These are phyloP conservation scores for Natrix natrix DNA, from an alignment of 2,797 vertebrate species.

Conservation along the genomic window DNA sequence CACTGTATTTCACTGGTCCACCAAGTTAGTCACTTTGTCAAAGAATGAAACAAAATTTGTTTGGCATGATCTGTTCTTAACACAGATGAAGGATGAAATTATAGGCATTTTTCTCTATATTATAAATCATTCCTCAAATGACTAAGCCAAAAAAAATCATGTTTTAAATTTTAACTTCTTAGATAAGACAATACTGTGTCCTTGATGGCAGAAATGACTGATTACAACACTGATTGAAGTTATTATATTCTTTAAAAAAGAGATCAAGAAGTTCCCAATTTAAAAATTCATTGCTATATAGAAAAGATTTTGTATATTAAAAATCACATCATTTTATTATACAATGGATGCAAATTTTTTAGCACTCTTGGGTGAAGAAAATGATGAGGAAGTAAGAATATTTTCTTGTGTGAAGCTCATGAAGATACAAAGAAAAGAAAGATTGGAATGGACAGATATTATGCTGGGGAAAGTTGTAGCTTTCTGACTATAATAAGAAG, in stretches of 20 bases:
- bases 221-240: not conserved
- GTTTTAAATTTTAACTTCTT: not conserved
- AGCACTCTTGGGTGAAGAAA: not conserved
- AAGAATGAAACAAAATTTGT: too few relatives aligned
- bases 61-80: too few relatives aligned
- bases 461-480: not conserved
- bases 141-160: not conserved
- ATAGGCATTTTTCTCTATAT: not conserved
- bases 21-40: too few relatives aligned
- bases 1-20: too few relatives aligned
- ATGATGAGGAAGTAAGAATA: not conserved
- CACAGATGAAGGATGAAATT: not conserved
- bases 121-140: not conserved
- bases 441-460: not conserved
- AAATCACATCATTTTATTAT: not conserved
- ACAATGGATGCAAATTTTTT: not conserved
- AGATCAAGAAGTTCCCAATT: not conserved
- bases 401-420: not conserved
- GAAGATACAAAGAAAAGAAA: not conserved
- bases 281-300: not conserved
- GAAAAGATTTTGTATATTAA: slow-evolving; percentile 1
- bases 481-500: not conserved
- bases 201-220: not conserved
- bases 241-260: not conserved
- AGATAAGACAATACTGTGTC: not conserved